Base-by-base conservation (phyloP, 2,797 vertebrate genomes). In the Spondyliosoma cantharus region DNA sequence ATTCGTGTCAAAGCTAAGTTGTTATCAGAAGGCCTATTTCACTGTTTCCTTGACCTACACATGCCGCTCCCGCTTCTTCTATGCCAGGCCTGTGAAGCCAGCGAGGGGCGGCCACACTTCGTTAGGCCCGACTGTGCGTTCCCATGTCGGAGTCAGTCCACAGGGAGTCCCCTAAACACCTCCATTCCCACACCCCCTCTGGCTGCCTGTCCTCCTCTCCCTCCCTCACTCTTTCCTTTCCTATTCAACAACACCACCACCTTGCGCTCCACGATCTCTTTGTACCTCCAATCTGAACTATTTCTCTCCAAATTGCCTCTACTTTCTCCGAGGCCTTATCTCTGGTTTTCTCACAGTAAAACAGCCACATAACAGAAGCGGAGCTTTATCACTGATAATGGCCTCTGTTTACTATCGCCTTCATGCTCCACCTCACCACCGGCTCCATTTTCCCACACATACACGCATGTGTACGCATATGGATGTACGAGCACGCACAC, bases 321-420 rank as follows among this genome's bases (percentile, higher is more conserved):
- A 63, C 64, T 69, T 82, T 86, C 80, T 80, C 82, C 9, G 37
- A 11, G 15, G 63, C 68, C 90, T 92, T 92, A 93, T 93, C 91
- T 92, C 73, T 32, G 69, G 0, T 81, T 91, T 93, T 93, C 91
- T 94, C 92, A 93, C 90, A 91, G 85, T 92, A 90, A 90, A 90
- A 64, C 80, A 87, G 77, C 78, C 83, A 50, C 85, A 81, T 88
- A 86, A 88, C 65, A 80, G 73, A 61, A 88, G 77, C 7, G 16
- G 32, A 69, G 72, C 68, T 86, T 89, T 92, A 91, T 91, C 86
- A 58, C 86, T 77, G 88, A 91, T 90, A 84, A 85, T 70, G 54
- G 76, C 65, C 78, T 67, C 74, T 91, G 88, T 92, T 91, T 90
- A 86, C 89, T 54, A 79, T 86, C 52, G 76, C 53, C 42, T 90